A percentile compares a stretch with the other conserved stretches of the same genome.
These are phyloP conservation scores for Chymomyza amoena DNA, from an alignment of 2,888 invertebrate species.

Conservation along the genomic window DNA sequence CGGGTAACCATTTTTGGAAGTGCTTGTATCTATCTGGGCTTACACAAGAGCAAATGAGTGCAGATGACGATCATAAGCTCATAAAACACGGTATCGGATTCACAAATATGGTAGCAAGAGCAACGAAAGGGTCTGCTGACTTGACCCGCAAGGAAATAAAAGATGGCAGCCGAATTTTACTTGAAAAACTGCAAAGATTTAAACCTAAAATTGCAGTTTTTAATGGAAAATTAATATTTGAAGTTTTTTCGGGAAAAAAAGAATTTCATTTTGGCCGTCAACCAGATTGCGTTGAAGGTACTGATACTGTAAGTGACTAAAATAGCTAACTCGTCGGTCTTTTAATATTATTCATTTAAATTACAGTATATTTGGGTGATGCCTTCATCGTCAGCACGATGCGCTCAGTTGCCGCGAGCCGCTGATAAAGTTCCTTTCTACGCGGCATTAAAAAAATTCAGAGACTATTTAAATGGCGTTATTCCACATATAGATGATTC, in stretches of 20 bases:
- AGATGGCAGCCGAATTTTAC: conserved; percentile 92
- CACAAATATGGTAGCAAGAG: conserved; percentile 97
- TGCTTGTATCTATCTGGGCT: conserved; percentile 96
- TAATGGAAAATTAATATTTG: conserved; percentile 99
- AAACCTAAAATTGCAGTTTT: conserved; percentile 98
- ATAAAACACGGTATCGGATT: conserved; percentile 97
- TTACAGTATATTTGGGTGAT: conserved; percentile 97
- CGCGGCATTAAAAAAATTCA: conserved; percentile 95
- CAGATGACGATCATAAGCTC: conserved; percentile 96
- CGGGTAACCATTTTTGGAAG: conserved; percentile 99
- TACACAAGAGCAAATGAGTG: conserved; percentile 96
- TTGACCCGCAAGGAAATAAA: conserved; percentile 95
- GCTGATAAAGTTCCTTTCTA: conserved; percentile 99
- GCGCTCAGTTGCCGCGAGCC: conserved; percentile 97
- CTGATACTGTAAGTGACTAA: conserved; percentile 88
- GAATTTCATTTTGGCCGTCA: conserved; percentile 98
- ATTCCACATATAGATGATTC: conserved; percentile 91
- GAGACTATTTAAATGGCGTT: conserved; percentile 94
- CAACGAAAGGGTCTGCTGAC: conserved; percentile 97
- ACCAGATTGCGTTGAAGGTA: conserved; percentile 94
- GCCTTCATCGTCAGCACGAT: conserved; percentile 98
- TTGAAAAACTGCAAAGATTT: conserved; percentile 94
- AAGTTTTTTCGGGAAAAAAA: conserved; percentile 97
- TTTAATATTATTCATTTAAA: conserved; percentile 14
- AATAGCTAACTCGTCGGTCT: background rate